A percentile compares a stretch with the other conserved stretches of the same genome.
phyloP scores from a whole-genome alignment of 2,797 vertebrate species.

The Luscinia megarhynchos region DNA sequence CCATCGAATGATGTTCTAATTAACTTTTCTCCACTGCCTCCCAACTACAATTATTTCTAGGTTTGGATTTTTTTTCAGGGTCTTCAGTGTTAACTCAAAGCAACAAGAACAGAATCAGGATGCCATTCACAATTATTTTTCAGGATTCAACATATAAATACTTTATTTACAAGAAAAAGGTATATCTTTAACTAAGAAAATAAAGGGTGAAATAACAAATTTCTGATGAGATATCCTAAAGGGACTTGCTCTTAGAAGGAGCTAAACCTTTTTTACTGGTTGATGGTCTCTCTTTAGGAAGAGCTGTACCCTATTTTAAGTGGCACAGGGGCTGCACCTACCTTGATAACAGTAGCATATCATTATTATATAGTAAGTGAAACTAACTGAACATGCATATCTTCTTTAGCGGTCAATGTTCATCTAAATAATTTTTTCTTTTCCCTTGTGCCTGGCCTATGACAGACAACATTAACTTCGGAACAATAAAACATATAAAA shows the following conservation, averaged over 20 bases:
- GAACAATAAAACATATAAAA: background rate
- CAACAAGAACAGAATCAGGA: background rate
- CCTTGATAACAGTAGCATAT: background rate
- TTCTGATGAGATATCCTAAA: background rate
- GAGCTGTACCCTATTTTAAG: background rate
- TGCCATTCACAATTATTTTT: background rate
- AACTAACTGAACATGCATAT: background rate
- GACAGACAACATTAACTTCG: background rate
- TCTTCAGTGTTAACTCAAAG: background rate
- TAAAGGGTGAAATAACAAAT: background rate
- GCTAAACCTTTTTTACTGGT: background rate
- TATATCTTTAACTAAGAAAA: background rate
- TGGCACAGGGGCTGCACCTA: background rate
- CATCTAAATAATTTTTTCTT: background rate
- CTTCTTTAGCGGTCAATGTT: background rate
- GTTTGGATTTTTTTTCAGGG: background rate
- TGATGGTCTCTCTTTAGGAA: background rate
- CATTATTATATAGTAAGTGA: background rate
- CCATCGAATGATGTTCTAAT: too few relatives aligned
- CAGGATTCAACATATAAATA: background rate
- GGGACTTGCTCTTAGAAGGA: background rate
- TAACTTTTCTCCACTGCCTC: background rate
- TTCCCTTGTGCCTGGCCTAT: background rate
- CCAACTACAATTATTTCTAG: background rate
- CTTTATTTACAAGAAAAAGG: background rate